Conservation (phyloP, 2,888 invertebrate genomes). For the Eristalis pertinax region DNA sequence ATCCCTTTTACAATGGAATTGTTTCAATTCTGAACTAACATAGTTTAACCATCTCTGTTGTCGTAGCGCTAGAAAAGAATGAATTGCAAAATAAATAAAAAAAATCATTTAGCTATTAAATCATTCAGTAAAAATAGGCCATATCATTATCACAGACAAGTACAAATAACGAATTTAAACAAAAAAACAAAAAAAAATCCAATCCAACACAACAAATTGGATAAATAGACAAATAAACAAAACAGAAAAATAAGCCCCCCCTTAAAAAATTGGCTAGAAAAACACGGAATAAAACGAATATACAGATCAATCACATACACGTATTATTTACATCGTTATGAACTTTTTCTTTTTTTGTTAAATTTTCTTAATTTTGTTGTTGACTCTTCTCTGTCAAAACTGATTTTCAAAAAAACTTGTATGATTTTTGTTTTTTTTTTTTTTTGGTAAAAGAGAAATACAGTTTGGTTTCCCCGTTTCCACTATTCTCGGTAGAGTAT, state of each 20-base stretch:
- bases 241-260: slow-evolving; percentile 13
- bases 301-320: slow-evolving; percentile 38
- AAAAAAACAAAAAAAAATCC: neutral
- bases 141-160: slow-evolving; percentile 35
- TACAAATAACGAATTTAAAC: neutral
- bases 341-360: slow-evolving; percentile 41
- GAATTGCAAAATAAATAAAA: neutral
- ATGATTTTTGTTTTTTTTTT: neutral
- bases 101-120: slow-evolving; percentile 43
- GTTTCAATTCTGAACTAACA: no score
- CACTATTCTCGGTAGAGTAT: slow-evolving; percentile 37
- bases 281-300: slow-evolving; percentile 37
- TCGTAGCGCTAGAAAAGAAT: no score
- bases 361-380: slow-evolving; percentile 21
- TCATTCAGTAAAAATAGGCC: slow-evolving; percentile 47
- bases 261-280: slow-evolving; percentile 29
- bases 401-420: slow-evolving; percentile 24
- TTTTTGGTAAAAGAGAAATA: slow-evolving; percentile 11
- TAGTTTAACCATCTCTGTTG: no score
- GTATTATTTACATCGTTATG: slow-evolving; percentile 47
- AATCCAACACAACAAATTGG: neutral
- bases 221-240: slow-evolving; percentile 9
- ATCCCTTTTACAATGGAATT: no score
- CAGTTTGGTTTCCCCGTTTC: slow-evolving; percentile 14
- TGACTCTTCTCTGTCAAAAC: slow-evolving; percentile 28